Conservation (phyloP, 2,888 invertebrate species). For the Cephus nigrinus region DNA sequence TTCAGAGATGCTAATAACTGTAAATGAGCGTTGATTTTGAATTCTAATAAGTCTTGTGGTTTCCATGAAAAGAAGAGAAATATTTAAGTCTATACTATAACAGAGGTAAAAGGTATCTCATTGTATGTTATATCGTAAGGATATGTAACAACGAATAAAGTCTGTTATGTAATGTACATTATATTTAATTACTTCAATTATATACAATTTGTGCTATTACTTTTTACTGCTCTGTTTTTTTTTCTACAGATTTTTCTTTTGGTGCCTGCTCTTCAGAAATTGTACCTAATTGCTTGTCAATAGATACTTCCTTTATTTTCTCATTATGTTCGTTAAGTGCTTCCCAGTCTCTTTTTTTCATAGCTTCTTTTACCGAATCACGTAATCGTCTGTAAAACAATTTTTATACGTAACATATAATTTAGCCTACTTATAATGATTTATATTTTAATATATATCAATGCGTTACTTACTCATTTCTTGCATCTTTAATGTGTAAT, state of each 20-base stretch:
- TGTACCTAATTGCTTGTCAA: background rate
- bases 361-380: background rate
- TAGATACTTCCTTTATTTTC: background rate
- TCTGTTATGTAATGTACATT: constrained; percentile 7
- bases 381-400: constrained; percentile 3
- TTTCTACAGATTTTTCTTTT: background rate
- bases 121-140: constrained; percentile 10
- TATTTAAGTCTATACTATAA: too few species aligned
- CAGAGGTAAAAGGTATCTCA: constrained; percentile 7
- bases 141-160: constrained; percentile 22
- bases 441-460: background rate
- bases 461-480: constrained; percentile 55
- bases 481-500: constrained; percentile 65
- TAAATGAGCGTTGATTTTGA: too few species aligned
- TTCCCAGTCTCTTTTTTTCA: background rate
- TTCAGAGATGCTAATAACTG: too few species aligned
- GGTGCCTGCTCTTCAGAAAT: background rate
- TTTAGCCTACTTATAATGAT: background rate
- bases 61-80: background rate
- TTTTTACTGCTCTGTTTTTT: background rate
- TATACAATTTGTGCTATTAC: background rate
- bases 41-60: too few species aligned
- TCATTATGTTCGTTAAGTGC: background rate
- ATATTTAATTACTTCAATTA: constrained; percentile 2
- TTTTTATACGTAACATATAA: constrained; percentile 5